Base-by-base conservation (phyloP, 1,140 invertebrate genomes). In the Ylistrum balloti region DNA sequence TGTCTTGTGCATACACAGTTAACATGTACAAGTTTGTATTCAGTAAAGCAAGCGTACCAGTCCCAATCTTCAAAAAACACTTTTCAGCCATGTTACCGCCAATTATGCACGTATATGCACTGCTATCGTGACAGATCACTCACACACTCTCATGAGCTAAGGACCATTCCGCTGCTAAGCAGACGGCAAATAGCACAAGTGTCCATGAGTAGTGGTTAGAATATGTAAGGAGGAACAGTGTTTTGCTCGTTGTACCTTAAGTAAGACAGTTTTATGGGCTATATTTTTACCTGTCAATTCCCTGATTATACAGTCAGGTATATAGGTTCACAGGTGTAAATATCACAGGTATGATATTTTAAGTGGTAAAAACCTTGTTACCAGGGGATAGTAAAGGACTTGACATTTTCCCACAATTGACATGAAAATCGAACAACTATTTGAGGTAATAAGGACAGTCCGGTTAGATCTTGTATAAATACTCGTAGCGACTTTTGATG, bases 341-440 rank as follows among this genome's bases (percentile, higher is more conserved):
- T 74, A 74, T 74, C 56, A 74, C 56, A 74, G 56, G 56, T 74
- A 74, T 74, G n/a, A 74, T 74, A 74, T 74, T 74, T n/a, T 74
- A n/a, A 74, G 56, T 74, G 56, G 56, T 74, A 74, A 74, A 74
- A 74, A 74, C 56, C 56, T 74, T 74, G 56, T 74, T 74, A 74
- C 56, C 56, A 28, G 56, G 56, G 5, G 56, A 74, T 0, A 11
- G 28, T n/a, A 28, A 1, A 28, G 17, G n/a, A 28, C 22, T n/a
- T 5, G 56, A 74, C 22, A 28, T n/a, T 74, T 74, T 74, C 56
- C n/a, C 56, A 74, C 56, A 74, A 74, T 74, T 74, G 17, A 74
- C 56, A 74, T 74, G 56, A 74, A 74, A 74, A n/a, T 74, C 13
- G 56, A 74, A 74, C 56, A 28, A 74, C 56, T 74, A 74, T 74